Evolutionary conservation across 2,113 vertebrate genomes (phyloP).

Genomic region (Diphyllodes magnificus): DNA sequence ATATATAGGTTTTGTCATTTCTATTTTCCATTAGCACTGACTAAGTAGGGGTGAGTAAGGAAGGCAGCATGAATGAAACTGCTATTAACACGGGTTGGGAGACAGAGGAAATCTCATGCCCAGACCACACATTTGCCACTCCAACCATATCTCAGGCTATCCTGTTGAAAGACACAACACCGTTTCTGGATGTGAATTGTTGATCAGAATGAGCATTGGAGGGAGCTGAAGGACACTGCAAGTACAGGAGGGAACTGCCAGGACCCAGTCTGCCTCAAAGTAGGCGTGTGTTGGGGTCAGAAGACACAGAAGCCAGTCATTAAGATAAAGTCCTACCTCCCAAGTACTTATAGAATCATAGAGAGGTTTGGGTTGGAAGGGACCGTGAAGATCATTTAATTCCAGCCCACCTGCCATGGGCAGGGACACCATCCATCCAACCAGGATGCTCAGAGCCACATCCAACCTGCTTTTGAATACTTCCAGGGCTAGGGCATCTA

Average conservation of each 20-base stretch:
- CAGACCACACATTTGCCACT: not conserved
- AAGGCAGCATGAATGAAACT: not conserved
- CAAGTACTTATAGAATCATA: not conserved
- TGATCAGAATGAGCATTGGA: not conserved
- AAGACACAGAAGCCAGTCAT: not conserved
- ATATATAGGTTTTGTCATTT: not conserved
- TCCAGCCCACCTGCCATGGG: not conserved
- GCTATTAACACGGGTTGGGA: not conserved
- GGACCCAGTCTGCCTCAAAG: not conserved
- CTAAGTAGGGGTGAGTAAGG: not conserved
- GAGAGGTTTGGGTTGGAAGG: not conserved
- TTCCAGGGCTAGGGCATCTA: not conserved
- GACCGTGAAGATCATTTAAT: not conserved
- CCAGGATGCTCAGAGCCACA: not conserved
- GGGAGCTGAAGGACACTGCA: not conserved
- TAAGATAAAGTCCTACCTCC: not conserved
- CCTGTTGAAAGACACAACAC: not conserved
- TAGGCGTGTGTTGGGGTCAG: fast-evolving
- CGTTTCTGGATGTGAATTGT: not conserved
- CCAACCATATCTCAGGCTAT: not conserved
- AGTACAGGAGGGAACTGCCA: not conserved
- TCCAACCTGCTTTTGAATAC: not conserved
- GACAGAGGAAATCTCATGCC: not conserved
- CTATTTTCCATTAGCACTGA: not conserved
- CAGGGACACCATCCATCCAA: not conserved